Percentiles rank a stretch among this genome's conserved stretches.
phyloP scores from a whole-genome alignment of 2,113 vertebrate genomes.

The Tychaedon coryphoeus region DNA sequence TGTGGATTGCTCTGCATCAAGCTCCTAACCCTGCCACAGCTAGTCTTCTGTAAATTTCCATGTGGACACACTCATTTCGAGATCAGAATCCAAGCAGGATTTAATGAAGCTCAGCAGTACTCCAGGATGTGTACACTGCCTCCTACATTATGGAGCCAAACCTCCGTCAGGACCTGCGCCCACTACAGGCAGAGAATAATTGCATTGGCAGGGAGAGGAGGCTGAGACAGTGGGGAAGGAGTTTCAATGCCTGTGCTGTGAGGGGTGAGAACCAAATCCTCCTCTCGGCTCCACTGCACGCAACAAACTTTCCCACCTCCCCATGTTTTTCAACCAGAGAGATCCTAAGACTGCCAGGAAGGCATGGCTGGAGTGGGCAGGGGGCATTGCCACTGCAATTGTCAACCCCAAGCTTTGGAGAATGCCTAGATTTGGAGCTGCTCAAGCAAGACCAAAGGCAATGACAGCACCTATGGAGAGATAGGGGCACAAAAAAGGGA shows the following conservation, averaged over 20 bases:
- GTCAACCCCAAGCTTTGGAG: not conserved
- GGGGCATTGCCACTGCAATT: not conserved
- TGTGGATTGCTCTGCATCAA: not conserved
- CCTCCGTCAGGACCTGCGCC: not conserved
- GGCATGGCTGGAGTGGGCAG: not conserved
- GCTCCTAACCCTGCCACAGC: not conserved
- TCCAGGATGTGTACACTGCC: not conserved
- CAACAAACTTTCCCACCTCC: not conserved
- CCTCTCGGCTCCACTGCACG: not conserved
- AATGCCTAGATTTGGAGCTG: not conserved
- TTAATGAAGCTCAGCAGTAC: not conserved
- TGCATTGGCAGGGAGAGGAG: not conserved
- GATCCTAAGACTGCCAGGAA: not conserved
- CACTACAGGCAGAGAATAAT: not conserved
- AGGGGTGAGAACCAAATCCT: not conserved
- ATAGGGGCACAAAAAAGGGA: not conserved
- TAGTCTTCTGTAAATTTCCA: conserved; percentile 1
- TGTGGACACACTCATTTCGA: fast-evolving
- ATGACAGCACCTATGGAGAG: not conserved
- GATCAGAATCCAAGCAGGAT: not conserved
- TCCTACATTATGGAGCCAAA: not conserved
- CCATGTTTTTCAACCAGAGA: not conserved
- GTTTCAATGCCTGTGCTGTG: fast-evolving
- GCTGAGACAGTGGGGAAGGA: not conserved
- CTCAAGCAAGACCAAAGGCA: not conserved